Conservation (phyloP, 1,140 invertebrate species). For the Aricia agestis region DNA sequence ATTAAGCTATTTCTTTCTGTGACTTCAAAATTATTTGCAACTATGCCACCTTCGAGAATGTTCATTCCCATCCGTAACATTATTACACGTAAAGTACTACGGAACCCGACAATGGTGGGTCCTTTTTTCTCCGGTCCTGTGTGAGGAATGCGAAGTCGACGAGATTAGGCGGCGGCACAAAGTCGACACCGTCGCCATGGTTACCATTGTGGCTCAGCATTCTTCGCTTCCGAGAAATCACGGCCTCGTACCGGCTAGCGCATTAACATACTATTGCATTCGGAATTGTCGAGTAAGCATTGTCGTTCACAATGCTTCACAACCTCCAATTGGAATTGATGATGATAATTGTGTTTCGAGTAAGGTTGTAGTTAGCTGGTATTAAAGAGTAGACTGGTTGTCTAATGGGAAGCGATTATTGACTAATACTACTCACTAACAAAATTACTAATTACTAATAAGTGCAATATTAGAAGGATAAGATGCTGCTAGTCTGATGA, state of each 20-base stretch:
- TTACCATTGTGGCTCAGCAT: constrained; percentile 33
- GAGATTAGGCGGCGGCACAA: constrained; percentile 50
- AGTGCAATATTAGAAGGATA: too few relatives aligned
- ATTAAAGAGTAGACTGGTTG: too few relatives aligned
- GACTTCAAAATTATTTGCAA: not conserved
- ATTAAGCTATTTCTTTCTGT: too few relatives aligned
- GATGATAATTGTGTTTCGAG: not conserved
- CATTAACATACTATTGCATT: not conserved
- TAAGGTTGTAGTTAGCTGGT: too few relatives aligned
- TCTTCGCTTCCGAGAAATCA: constrained; percentile 18
- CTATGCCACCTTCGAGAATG: not conserved
- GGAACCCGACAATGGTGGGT: constrained; percentile 22
- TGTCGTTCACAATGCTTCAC: too few relatives aligned
- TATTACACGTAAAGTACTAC: constrained; percentile 11
- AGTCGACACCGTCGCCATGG: constrained; percentile 32
- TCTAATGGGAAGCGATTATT: too few relatives aligned
- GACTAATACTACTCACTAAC: too few relatives aligned
- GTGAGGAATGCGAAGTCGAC: constrained; percentile 59
- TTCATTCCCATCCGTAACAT: not conserved
- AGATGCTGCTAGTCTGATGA: not conserved
- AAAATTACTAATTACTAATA: too few relatives aligned
- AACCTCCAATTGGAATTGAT: not conserved
- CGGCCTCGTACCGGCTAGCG: not conserved
- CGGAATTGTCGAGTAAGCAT: not conserved
- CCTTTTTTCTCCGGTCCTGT: constrained; percentile 46